Percentiles rank a stretch among this genome's conserved stretches.
Conservation (phyloP, 2,797 vertebrate species). For the Squalus acanthias region DNA sequence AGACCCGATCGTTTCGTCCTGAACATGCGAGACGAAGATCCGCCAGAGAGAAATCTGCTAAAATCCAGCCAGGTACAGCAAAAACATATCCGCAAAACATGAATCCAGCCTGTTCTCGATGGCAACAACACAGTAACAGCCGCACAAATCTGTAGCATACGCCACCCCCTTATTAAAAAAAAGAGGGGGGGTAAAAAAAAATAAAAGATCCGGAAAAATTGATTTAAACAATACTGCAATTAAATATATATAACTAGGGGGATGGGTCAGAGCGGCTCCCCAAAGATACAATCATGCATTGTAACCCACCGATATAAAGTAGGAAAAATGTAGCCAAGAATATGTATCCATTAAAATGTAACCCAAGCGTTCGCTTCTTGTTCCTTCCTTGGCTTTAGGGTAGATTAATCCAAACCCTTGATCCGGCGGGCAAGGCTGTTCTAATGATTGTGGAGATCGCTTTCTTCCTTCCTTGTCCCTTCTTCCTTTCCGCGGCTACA, state of each 20-base stretch:
- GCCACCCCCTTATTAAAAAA: conserved; percentile 70
- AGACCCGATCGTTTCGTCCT: conserved; percentile 98
- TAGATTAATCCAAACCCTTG: conserved; percentile 38
- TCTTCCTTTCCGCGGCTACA: conserved; percentile 3
- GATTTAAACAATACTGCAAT: conserved; percentile 19
- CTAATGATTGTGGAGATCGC: not conserved
- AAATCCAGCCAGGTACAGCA: conserved; percentile 42
- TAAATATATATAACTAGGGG: conserved; percentile 15
- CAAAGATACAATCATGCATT: conserved; percentile 27
- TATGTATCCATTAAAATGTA: conserved; percentile 34
- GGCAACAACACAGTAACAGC: conserved; percentile 45
- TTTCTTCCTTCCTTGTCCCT: conserved; percentile 5
- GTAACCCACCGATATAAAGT: conserved; percentile 31
- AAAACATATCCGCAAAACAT: conserved; percentile 96
- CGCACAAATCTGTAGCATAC: conserved; percentile 70
- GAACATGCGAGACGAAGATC: conserved; percentile 95
- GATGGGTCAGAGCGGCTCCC: conserved; percentile 25
- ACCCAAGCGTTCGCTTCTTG: not conserved
- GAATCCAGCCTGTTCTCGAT: conserved; percentile 71
- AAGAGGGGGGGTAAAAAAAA: not conserved
- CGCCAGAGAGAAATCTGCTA: conserved; percentile 81
- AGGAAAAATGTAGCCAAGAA: conserved; percentile 23
- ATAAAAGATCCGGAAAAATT: conserved; percentile 13
- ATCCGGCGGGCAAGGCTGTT: not conserved
- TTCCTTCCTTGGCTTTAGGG: not conserved